Evolutionary conservation across 2,113 vertebrate species (phyloP).

Genomic region (Ranitomeya variabilis): DNA sequence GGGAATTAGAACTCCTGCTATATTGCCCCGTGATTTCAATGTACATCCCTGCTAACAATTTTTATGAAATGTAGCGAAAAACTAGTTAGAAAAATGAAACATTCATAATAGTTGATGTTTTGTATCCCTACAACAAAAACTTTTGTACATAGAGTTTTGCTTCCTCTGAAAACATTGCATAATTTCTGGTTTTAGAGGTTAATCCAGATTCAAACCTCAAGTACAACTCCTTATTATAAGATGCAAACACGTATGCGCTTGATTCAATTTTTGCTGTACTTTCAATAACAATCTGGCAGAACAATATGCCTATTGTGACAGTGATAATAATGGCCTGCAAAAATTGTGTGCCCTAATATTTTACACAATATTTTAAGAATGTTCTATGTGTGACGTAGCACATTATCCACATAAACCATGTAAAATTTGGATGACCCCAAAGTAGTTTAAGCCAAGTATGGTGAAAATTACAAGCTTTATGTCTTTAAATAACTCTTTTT

Average conservation of each 20-base stretch:
- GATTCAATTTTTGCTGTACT: neutral
- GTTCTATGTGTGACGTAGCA: neutral
- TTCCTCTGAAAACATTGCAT: neutral
- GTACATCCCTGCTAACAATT: neutral
- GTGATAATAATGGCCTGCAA: neutral
- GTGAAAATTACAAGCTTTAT: constrained; percentile 32
- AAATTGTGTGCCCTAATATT: neutral
- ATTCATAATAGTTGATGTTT: neutral
- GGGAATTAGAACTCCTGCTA: too few relatives aligned
- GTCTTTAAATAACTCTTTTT: neutral
- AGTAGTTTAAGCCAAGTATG: neutral
- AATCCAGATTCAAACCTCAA: constrained; percentile 13
- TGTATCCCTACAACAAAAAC: neutral
- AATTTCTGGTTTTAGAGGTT: neutral
- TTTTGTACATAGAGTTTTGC: neutral
- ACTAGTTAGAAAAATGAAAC: neutral
- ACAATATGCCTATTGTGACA: neutral
- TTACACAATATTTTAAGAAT: neutral
- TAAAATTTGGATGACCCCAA: constrained; percentile 39
- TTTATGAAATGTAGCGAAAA: neutral
- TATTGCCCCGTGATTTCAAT: too few relatives aligned
- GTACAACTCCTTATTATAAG: neutral
- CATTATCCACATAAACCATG: constrained; percentile 12
- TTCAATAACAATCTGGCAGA: neutral
- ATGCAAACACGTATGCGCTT: neutral